A percentile compares a stretch with the other conserved stretches of the same genome.
Conservation (phyloP, 2,113 vertebrate genomes). For the Labeo catla region DNA sequence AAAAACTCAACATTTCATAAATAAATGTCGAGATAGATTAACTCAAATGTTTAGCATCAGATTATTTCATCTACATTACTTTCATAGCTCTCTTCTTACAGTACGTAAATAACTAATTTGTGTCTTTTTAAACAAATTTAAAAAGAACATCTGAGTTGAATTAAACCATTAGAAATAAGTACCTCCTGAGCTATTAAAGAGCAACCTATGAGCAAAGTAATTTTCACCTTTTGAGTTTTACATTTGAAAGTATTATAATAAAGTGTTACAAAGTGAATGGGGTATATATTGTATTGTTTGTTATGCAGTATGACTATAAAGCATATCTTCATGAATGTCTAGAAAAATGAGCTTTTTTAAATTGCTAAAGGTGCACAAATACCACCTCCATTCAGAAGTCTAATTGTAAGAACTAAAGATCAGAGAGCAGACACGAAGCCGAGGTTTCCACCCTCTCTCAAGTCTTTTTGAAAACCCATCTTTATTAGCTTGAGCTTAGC, state of each 20-base stretch:
- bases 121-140: background rate
- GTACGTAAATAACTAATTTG: background rate
- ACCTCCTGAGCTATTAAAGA: background rate
- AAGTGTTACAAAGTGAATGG: background rate
- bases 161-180: background rate
- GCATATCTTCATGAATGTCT: background rate
- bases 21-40: too few species aligned
- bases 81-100: background rate
- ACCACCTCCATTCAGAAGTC: slow-evolving; percentile 16
- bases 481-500: slow-evolving; percentile 79
- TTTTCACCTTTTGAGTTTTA: background rate
- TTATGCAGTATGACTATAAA: background rate
- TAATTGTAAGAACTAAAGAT: slow-evolving; percentile 48
- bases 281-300: background rate
- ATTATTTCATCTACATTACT: background rate
- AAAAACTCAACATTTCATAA: background rate
- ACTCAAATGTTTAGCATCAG: background rate
- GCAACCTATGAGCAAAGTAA: background rate
- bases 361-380: slow-evolving; percentile 10
- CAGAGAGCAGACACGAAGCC: slow-evolving; percentile 40
- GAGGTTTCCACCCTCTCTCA: slow-evolving; percentile 14
- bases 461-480: slow-evolving; percentile 52
- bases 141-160: background rate
- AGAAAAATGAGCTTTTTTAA: background rate
- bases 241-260: background rate